phyloP scores from a whole-genome alignment of 2,888 invertebrate genomes.

The Eupithecia tripunctaria region DNA sequence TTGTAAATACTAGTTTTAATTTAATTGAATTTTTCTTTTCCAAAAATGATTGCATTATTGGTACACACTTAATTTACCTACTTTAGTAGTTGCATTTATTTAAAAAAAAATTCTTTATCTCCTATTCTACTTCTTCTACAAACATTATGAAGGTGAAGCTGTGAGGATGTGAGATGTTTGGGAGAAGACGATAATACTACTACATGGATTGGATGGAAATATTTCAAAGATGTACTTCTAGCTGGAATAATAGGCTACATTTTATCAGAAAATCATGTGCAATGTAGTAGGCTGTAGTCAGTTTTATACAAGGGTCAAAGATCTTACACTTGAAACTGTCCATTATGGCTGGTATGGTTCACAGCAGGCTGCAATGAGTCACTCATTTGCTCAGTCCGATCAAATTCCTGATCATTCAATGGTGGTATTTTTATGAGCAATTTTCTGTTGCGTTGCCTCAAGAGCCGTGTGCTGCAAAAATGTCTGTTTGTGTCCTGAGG shows the following conservation, averaged over 20 bases:
- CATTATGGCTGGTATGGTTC: conserved; percentile 65
- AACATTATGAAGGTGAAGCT: neutral
- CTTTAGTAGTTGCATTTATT: neutral
- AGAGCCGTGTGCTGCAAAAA: conserved; percentile 51
- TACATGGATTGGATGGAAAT: neutral
- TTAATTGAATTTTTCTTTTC: no score
- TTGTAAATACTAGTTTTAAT: no score
- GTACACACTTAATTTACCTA: no score
- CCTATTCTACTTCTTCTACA: neutral
- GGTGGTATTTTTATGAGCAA: conserved; percentile 56
- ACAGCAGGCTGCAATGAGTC: conserved; percentile 61
- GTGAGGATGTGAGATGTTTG: neutral
- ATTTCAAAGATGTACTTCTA: neutral
- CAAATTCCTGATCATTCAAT: conserved; percentile 55
- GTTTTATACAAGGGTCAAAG: conserved; percentile 24
- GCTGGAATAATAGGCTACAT: neutral
- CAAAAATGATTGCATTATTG: no score
- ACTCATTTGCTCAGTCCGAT: conserved; percentile 65
- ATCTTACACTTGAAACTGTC: conserved; percentile 70
- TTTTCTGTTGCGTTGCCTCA: conserved; percentile 56
- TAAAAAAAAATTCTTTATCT: neutral
- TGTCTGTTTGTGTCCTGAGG: conserved; percentile 31
- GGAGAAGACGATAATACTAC: neutral
- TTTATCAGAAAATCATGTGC: neutral
- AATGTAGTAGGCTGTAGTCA: neutral